Evolutionary conservation across 2,113 vertebrate species (phyloP).

Genomic region (Thermophis baileyi): DNA sequence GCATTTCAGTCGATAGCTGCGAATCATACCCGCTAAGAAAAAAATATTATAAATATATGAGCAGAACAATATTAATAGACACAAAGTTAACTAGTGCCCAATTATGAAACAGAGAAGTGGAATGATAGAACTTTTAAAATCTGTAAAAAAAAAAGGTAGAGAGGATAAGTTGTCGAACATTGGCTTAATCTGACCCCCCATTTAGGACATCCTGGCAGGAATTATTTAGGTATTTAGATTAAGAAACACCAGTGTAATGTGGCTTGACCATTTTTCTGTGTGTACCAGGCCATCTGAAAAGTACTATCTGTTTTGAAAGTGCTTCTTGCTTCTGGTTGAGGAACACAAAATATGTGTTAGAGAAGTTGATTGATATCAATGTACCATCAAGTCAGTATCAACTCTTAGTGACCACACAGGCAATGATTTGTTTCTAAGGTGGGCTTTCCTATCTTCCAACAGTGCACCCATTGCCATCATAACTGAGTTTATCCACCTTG

Average conservation of each 20-base stretch:
- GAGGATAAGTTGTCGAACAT: background rate
- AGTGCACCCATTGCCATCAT: background rate
- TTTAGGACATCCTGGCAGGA: background rate
- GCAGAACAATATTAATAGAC: background rate
- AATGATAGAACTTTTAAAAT: background rate
- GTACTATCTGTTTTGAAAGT: background rate
- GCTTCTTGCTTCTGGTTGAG: background rate
- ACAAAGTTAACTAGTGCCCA: background rate
- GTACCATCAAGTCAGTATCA: background rate
- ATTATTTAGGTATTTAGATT: background rate
- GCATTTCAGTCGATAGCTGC: conserved; percentile 4
- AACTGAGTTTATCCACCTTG: background rate
- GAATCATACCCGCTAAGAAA: conserved; percentile 1
- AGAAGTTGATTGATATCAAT: background rate
- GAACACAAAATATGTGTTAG: background rate
- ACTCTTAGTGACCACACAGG: background rate
- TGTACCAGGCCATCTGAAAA: background rate
- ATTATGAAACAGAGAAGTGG: background rate
- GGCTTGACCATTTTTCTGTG: background rate
- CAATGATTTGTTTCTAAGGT: background rate
- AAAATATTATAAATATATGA: conserved; percentile 29
- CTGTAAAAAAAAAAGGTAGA: background rate
- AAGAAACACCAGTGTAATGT: background rate
- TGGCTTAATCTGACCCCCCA: background rate
- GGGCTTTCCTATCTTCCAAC: background rate